These are phyloP conservation scores for Adelosebastes latens DNA, from an alignment of 2,797 vertebrate species.

Conservation along the genomic window DNA sequence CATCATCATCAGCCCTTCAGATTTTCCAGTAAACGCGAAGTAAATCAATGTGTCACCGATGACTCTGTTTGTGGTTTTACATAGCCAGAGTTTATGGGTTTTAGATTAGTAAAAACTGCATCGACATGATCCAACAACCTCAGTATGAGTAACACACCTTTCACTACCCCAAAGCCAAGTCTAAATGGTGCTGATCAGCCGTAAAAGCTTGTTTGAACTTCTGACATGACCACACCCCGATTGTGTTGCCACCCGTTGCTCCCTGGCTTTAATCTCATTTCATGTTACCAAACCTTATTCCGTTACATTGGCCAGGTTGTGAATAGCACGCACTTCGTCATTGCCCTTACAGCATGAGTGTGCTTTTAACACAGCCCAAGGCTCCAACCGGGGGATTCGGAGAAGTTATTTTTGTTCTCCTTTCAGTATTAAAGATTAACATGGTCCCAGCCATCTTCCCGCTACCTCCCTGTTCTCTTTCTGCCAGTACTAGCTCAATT, in stretches of 20 bases:
- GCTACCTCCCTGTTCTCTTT: conserved; percentile 58
- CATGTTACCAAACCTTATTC: conserved; percentile 26
- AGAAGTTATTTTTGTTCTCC: conserved; percentile 74
- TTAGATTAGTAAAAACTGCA: not conserved
- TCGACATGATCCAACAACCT: conserved; percentile 31
- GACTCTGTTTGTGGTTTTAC: not conserved
- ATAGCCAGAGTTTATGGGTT: not conserved
- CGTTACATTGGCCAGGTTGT: conserved; percentile 26
- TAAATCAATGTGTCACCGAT: conserved; percentile 1
- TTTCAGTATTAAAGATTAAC: conserved; percentile 79
- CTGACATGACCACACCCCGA: conserved; percentile 20
- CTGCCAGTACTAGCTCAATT: conserved; percentile 56
- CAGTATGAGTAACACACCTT: conserved; percentile 34
- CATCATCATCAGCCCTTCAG: not conserved
- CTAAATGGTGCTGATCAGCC: conserved; percentile 5
- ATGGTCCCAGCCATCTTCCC: conserved; percentile 43
- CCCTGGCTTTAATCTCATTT: conserved; percentile 31
- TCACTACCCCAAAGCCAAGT: conserved; percentile 9
- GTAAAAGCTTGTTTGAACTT: conserved; percentile 22
- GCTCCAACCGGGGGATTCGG: conserved; percentile 39
- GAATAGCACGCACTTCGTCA: not conserved
- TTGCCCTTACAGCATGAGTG: conserved; percentile 4
- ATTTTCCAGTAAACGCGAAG: conserved; percentile 3
- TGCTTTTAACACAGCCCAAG: conserved; percentile 24
- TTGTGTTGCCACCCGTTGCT: conserved; percentile 21